Base-by-base conservation (phyloP, 1,140 invertebrate species). In the Daktulosphaira vitifoliae region DNA sequence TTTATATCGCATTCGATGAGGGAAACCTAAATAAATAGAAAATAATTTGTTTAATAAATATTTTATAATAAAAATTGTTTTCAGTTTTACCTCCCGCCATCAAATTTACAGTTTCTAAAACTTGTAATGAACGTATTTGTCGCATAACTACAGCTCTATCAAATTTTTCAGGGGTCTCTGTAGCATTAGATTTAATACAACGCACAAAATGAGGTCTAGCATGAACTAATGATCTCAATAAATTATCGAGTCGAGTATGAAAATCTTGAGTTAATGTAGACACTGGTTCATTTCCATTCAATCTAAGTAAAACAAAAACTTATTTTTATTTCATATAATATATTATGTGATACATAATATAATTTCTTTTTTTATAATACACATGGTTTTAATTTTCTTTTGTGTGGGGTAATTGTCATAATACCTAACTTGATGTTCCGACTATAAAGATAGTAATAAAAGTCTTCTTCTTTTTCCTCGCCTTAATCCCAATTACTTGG, bases 221-320 rank as follows among this genome's bases (percentile, higher is more conserved):
- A 76, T 95, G 91, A 38, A 95, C 90, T 67, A 96, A 74, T 25
- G 91, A 95, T 67, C 92, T 80, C 68, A 96, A 76, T 68, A 96
- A 77, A 78, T 95, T 95, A 75, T 96, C 92, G 50, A 96, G 78
- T 39, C 92, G 81, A 42, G 89, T 94, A 75, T 95, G 92, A 72
- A 96, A 96, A 77, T 96, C 93, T 80, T 94, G 90, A 33, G 92
- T 93, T 39, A 96, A 78, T 8, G 91, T 94, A 13, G 90, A 91
- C 33, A 90, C 87, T 6, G 89, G 88, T 74, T 92, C 89, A 74
- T 89, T 87, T 1, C 88, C 88, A 76, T 91, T 91, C 66, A 90
- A 78, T 67, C 83, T 84, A 67, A 22, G n/a, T n/a, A n/a, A n/a
- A n/a, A n/a, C n/a, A n/a, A n/a, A n/a, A n/a, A n/a, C n/a, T 39